Percentiles rank a stretch among this genome's conserved stretches.
Evolutionary conservation across 2,113 vertebrate genomes (phyloP).

Genomic region (Neotoma lepida): DNA sequence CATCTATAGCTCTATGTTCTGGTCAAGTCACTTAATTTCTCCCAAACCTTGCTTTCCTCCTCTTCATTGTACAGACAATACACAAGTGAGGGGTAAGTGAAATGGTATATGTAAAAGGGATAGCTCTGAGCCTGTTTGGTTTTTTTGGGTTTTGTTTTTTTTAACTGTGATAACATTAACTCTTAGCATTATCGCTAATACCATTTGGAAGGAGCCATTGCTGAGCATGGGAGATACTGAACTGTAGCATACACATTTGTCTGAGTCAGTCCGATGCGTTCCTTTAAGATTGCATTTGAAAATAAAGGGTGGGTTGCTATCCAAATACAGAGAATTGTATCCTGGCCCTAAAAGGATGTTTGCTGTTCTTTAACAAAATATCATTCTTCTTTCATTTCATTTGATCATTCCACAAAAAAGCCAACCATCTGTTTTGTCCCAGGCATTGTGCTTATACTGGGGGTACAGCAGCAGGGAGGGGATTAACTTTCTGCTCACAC

Average conservation of each 20-base stretch:
- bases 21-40: not conserved
- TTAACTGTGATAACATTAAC: not conserved
- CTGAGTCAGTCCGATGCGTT: constrained; percentile 5
- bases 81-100: not conserved
- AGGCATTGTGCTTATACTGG: constrained; percentile 1
- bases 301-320: constrained; percentile 67
- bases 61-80: not conserved
- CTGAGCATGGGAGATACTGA: not conserved
- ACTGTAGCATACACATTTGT: not conserved
- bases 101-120: not conserved
- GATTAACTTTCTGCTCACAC: not conserved
- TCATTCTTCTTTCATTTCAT: constrained; percentile 75
- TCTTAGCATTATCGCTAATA: no score
- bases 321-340: constrained; percentile 66
- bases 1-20: not conserved
- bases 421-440: constrained; percentile 69
- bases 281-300: constrained; percentile 63
- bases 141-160: not conserved
- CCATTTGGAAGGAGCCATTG: constrained; percentile 23
- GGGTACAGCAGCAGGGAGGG: not conserved
- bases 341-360: constrained; percentile 65
- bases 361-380: constrained; percentile 74
- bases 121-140: not conserved
- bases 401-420: constrained; percentile 72
- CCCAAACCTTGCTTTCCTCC: not conserved